Conservation (phyloP, 2,797 vertebrate genomes). For the Lagothrix lagotricha region DNA sequence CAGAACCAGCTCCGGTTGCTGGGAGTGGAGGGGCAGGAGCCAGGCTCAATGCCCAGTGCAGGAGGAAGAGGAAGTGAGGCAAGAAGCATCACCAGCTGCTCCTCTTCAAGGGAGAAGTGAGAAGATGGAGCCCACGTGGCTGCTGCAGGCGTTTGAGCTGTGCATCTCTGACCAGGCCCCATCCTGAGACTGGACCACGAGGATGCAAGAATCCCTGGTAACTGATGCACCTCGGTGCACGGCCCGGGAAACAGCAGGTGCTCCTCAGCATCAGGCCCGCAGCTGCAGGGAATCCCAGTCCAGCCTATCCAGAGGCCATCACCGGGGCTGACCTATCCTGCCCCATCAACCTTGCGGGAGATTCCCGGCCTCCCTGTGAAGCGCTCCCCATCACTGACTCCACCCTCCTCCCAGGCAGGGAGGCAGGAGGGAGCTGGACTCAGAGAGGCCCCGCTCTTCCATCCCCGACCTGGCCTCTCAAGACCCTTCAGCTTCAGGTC, state of each 20-base stretch:
- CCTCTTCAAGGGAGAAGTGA: not conserved
- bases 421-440: not conserved
- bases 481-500: not conserved
- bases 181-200: not conserved
- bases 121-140: not conserved
- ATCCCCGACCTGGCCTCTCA: not conserved
- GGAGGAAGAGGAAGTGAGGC: fast-evolving
- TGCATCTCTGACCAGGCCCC: not conserved
- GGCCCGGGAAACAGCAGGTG: fast-evolving
- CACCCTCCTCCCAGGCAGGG: not conserved
- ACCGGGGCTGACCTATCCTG: not conserved
- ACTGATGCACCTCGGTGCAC: not conserved
- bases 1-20: not conserved
- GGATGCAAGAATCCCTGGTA: not conserved
- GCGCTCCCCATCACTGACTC: not conserved
- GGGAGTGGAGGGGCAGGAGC: not conserved
- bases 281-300: not conserved
- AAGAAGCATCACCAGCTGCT: not conserved
- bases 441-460: fast-evolving
- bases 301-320: not conserved
- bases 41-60: too few species aligned
- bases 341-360: not conserved
- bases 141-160: fast-evolving
- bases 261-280: not conserved
- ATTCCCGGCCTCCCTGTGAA: not conserved